Percentiles rank a stretch among this genome's conserved stretches.
Conservation (phyloP, 2,113 vertebrate genomes). For the Recurvirostra avosetta region DNA sequence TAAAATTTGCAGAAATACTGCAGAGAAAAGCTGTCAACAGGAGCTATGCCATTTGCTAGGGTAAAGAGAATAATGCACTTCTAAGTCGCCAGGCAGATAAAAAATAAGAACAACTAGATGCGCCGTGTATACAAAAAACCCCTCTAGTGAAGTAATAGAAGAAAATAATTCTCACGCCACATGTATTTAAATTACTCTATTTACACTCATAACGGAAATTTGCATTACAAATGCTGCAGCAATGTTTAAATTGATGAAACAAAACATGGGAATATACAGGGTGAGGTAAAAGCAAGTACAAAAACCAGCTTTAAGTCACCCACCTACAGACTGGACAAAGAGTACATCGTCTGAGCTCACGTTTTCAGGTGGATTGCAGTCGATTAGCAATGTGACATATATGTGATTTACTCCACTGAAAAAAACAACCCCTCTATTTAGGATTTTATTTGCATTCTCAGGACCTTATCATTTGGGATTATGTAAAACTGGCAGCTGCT, state of each 20-base stretch:
- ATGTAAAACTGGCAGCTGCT: constrained; percentile 80
- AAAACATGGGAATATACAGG: not conserved
- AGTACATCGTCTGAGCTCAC: not conserved
- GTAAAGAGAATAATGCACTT: not conserved
- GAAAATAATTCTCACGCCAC: not conserved
- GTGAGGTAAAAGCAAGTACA: not conserved
- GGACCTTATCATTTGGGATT: constrained; percentile 77
- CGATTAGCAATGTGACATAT: not conserved
- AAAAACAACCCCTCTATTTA: not conserved
- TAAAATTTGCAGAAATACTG: not conserved
- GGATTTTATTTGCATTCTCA: constrained; percentile 75
- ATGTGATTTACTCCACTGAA: constrained; percentile 9
- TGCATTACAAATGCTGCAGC: not conserved
- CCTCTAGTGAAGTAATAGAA: not conserved
- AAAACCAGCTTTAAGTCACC: not conserved
- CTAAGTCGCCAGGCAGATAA: not conserved
- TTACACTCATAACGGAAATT: not conserved
- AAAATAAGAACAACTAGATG: not conserved
- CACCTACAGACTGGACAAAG: not conserved
- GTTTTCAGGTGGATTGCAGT: not conserved
- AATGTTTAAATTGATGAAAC: not conserved
- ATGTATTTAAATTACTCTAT: not conserved
- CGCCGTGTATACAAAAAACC: not conserved
- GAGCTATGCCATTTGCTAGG: not conserved
- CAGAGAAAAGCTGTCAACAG: constrained; percentile 25